Evolutionary conservation across 2,888 invertebrate species (phyloP).

Genomic region (Xestobium rufovillosum): DNA sequence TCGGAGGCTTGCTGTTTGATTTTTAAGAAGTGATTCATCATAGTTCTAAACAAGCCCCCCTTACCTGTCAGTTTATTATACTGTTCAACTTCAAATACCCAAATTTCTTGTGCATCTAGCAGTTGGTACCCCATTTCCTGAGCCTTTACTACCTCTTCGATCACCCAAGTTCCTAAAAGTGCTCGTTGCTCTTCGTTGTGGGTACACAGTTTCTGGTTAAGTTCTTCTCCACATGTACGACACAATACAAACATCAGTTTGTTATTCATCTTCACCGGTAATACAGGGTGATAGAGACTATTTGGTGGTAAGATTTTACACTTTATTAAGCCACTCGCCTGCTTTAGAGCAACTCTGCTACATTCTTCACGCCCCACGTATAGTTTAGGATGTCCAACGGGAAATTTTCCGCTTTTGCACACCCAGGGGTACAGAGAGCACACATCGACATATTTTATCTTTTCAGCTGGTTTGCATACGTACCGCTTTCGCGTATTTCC

Average conservation of each 20-base stretch:
- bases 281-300: slow-evolving; percentile 26
- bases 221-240: slow-evolving; percentile 26
- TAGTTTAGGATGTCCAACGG: slow-evolving; percentile 26
- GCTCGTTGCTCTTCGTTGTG: slow-evolving; percentile 26
- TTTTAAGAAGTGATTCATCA: slow-evolving; percentile 28
- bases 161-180: slow-evolving; percentile 28
- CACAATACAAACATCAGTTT: slow-evolving; percentile 32
- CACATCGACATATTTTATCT: no score
- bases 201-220: slow-evolving; percentile 23
- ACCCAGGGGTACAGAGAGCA: slow-evolving; percentile 30
- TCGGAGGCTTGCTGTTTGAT: slow-evolving; percentile 25
- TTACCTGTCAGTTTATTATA: slow-evolving; percentile 19
- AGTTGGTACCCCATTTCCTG: slow-evolving; percentile 28
- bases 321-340: slow-evolving; percentile 16
- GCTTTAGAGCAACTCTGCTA: slow-evolving; percentile 10
- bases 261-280: slow-evolving; percentile 27
- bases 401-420: slow-evolving; percentile 27
- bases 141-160: slow-evolving; percentile 30
- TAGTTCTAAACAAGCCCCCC: slow-evolving; percentile 28
- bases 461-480: no score
- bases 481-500: slow-evolving; percentile 15
- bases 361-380: slow-evolving; percentile 20
- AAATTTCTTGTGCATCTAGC: slow-evolving; percentile 31
- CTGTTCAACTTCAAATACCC: slow-evolving; percentile 28
- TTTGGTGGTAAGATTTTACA: slow-evolving; percentile 20